phyloP scores from a whole-genome alignment of 1,140 invertebrate species.

The Psix sp. region DNA sequence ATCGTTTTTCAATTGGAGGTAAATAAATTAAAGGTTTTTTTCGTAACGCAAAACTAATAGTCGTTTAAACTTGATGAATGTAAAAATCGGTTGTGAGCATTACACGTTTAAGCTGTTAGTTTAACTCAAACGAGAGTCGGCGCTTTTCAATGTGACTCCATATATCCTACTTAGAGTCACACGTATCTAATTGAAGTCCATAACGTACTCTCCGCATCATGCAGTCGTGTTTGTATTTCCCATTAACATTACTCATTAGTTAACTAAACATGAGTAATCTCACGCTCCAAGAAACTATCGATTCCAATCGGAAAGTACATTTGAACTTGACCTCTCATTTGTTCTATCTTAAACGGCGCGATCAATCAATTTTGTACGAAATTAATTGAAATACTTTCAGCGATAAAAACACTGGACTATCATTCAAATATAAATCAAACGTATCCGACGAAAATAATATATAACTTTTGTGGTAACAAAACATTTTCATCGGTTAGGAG shows the following conservation, averaged over 20 bases:
- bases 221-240: constrained; percentile 36
- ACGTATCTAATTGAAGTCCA: constrained; percentile 29
- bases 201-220: constrained; percentile 26
- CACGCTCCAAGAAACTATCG: constrained; percentile 35
- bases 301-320: constrained; percentile 34
- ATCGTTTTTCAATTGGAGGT: no score
- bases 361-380: constrained; percentile 26
- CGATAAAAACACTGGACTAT: not conserved
- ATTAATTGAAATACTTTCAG: constrained; percentile 18
- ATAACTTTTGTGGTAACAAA: no score
- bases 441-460: not conserved
- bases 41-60: no score
- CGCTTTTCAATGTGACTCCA: constrained; percentile 27
- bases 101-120: constrained; percentile 6
- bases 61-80: constrained; percentile 41
- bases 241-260: constrained; percentile 51
- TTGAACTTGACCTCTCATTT: constrained; percentile 46
- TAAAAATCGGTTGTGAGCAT: constrained; percentile 6
- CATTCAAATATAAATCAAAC: not conserved
- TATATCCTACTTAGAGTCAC: constrained; percentile 21
- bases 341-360: constrained; percentile 9
- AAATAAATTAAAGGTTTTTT: no score
- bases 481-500: no score
- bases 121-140: constrained; percentile 16
- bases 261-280: constrained; percentile 50